A percentile compares a stretch with the other conserved stretches of the same genome.
These are phyloP conservation scores for Tauraco erythrolophus DNA, from an alignment of 2,113 vertebrate species.

Conservation along the genomic window DNA sequence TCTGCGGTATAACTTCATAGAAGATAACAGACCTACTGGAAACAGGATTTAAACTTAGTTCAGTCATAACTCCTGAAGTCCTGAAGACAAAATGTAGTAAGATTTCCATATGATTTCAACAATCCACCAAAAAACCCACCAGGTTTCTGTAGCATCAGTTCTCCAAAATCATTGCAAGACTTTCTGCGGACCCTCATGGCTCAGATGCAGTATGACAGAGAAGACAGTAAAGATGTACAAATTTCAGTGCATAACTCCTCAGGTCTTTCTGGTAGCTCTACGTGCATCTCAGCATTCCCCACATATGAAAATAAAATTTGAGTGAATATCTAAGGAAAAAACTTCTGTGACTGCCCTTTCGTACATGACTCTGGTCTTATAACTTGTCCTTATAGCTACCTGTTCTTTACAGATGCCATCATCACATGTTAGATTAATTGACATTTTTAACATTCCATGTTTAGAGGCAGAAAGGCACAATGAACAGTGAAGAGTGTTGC, in stretches of 20 bases:
- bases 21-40: not conserved
- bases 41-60: not conserved
- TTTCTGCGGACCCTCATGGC: not conserved
- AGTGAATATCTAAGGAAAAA: not conserved
- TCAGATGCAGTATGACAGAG: not conserved
- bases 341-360: not conserved
- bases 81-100: not conserved
- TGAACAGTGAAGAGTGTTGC: not conserved
- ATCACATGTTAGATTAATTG: not conserved
- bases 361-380: not conserved
- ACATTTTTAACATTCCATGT: not conserved
- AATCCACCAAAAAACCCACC: not conserved
- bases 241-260: not conserved
- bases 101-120: not conserved
- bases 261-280: not conserved
- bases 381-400: not conserved
- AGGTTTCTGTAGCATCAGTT: not conserved
- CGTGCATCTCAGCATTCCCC: rapidly evolving
- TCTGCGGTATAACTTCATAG: not conserved
- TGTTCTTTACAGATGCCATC: not conserved
- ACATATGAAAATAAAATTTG: not conserved
- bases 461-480: not conserved
- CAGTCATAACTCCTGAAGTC: not conserved
- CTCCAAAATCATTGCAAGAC: not conserved
- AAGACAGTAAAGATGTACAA: not conserved